Base-by-base conservation (phyloP, 35 echinoderm and acorn worm species). In the Anneissia japonica region DNA sequence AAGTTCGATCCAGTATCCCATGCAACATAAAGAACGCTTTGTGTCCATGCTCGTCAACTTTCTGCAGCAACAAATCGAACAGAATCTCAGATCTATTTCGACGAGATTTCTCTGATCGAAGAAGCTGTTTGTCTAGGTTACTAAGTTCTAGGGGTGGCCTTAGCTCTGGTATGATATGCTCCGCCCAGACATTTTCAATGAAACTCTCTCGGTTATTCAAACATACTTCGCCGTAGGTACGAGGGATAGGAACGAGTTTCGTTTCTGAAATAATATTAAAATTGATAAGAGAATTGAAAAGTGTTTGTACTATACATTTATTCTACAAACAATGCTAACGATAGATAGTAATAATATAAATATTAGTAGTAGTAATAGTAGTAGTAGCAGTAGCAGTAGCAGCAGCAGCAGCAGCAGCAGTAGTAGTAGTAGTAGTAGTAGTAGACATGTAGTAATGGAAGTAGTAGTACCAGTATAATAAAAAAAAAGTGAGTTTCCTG, bases 171-270 rank as follows among this genome's bases (percentile, higher is more conserved):
- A 86, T 34, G 28, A 86, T 37, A 35, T 86, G 84, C 29, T 86
- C 84, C 2, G 55, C 73, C 84, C 84, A 86, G 29, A 86, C 84
- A 75, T 86, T 75, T 36, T 36, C 55, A 2, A 55, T 86, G 74
- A 86, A 86, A 28, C 36, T 39, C 37, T 86, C 73, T 13, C 73
- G 73, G 36, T 75, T 86, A 75, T 86, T 86, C 45, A 35, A 40
- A 75, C 84, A 86, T 41, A 86, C 84, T 40, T 86, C 84, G 46
- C 36, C 84, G 74, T 86, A 86, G 0, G 84, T 51, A 31, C 73
- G 64, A 4, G 84, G 84, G 0, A 74, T 86, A 34, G 84, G 84
- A 30, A 86, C 17, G 3, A 39, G 74, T 0, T 73, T 43, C 21
- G 84, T 86, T 43, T 31, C 84, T 86, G 32, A 0, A 23, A 31